Base-by-base conservation (phyloP, 2,888 invertebrate genomes). In the Harpalus rufipes region DNA sequence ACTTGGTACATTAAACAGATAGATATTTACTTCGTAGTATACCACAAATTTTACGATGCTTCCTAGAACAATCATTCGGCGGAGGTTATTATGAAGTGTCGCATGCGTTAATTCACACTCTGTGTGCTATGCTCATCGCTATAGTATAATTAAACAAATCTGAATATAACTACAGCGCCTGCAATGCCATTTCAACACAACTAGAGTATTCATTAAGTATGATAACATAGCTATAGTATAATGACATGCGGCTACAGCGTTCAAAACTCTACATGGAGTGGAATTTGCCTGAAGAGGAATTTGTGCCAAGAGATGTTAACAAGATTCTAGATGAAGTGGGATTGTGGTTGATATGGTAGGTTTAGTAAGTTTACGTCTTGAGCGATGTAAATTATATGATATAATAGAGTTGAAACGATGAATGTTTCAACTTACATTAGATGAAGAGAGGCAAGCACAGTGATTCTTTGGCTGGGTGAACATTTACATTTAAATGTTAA, bases 61-160 rank as follows among this genome's bases (percentile, higher is more conserved):
- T 68, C 68, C 68, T 41, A 68, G 39, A 68, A 68, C 39, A 68
- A 68, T 63, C 12, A 63, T 68, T 68, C 14, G 25, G 39, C 14
- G 39, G 44, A 25, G 63, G 25, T 63, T 25, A 25, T 65, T 32
- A 65, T 65, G 32, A 63, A 63, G 21, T 63, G 8, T 65, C 65
- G 65, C 32, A 12, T 68, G 68, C 68, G 32, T 39, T 18, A 63
- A 10, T 6, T 4, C 32, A 51, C 12, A 51, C 10, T 12, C 8
- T 12, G 44, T 51, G 12, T 25, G 32, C n/a, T 25, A 14, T 14
- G 5, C 32, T 8, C 39, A 68, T 32, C 32, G 14, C 68, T 39
- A 0, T 32, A 68, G 32, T n/a, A 14, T 68, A 68, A 68, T 68
- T 68, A 68, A 68, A 68, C 32, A 68, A 68, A 68, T 63, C 25